Evolutionary conservation across 1,140 invertebrate genomes (phyloP).

Genomic region (Bombus balteatus): DNA sequence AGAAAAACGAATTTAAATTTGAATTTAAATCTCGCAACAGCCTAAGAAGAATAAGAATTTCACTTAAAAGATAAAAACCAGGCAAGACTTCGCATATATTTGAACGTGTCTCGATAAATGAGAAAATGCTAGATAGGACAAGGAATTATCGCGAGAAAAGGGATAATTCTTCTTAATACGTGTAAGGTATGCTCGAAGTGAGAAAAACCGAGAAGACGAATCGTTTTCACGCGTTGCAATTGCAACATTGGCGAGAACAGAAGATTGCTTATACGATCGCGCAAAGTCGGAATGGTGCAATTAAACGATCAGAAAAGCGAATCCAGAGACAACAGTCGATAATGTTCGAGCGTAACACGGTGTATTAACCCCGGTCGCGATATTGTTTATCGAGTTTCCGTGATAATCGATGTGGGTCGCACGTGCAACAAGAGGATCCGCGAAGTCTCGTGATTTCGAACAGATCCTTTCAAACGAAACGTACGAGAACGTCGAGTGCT

Average conservation of each 20-base stretch:
- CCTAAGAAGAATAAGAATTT: not conserved
- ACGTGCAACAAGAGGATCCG: not conserved
- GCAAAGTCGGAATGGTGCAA: not conserved
- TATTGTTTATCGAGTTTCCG: constrained; percentile 27
- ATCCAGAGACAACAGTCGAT: constrained; percentile 1
- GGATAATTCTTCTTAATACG: no score
- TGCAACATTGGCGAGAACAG: not conserved
- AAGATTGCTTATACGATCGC: not conserved
- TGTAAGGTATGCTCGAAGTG: no score
- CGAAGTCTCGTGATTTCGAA: not conserved
- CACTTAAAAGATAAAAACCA: not conserved
- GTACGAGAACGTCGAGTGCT: no score
- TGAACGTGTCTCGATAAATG: not conserved
- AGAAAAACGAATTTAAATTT: no score
- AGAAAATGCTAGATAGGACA: not conserved
- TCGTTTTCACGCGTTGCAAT: not conserved
- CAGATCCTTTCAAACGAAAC: not conserved
- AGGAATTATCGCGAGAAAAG: not conserved
- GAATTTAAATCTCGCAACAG: no score
- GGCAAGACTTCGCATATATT: not conserved
- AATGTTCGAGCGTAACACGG: not conserved
- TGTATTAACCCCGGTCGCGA: constrained; percentile 5
- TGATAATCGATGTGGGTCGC: constrained; percentile 28
- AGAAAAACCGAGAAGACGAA: no score
- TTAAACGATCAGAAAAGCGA: not conserved